phyloP scores from a whole-genome alignment of 2,113 vertebrate genomes.

The Natator depressus region DNA sequence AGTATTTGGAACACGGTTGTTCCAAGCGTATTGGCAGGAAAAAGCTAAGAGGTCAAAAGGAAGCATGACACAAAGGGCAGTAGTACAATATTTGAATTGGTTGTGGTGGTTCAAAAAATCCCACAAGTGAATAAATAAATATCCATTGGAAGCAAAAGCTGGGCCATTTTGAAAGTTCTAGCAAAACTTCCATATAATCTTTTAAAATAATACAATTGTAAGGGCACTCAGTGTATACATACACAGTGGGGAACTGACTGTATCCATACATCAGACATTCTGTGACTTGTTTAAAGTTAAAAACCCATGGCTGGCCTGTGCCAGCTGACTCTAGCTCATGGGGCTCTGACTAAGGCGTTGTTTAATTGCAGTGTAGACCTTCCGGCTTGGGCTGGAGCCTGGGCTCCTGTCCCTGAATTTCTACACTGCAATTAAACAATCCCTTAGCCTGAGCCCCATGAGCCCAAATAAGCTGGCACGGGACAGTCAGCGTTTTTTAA shows the following conservation, averaged over 20 bases:
- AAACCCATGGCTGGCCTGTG: neutral
- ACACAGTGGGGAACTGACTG: no score
- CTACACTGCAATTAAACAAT: neutral
- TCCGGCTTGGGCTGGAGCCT: neutral
- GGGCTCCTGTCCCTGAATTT: neutral
- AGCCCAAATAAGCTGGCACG: neutral
- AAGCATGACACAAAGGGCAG: neutral
- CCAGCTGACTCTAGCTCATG: neutral
- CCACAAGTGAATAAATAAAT: fast-evolving
- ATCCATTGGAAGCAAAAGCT: neutral
- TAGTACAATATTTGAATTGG: neutral
- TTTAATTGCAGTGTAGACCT: neutral
- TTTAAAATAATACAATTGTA: neutral
- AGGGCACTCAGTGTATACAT: neutral
- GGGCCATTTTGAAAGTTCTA: neutral
- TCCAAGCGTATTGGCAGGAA: neutral
- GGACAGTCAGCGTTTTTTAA: neutral
- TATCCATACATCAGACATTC: neutral
- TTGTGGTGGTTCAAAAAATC: neutral
- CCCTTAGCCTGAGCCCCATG: neutral
- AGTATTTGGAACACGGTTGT: neutral
- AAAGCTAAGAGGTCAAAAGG: neutral
- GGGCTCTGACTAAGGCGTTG: neutral
- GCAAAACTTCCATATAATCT: neutral
- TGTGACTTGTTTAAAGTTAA: neutral